Base-by-base conservation (phyloP, 1,140 invertebrate species). In the Adoxophyes honmai region DNA sequence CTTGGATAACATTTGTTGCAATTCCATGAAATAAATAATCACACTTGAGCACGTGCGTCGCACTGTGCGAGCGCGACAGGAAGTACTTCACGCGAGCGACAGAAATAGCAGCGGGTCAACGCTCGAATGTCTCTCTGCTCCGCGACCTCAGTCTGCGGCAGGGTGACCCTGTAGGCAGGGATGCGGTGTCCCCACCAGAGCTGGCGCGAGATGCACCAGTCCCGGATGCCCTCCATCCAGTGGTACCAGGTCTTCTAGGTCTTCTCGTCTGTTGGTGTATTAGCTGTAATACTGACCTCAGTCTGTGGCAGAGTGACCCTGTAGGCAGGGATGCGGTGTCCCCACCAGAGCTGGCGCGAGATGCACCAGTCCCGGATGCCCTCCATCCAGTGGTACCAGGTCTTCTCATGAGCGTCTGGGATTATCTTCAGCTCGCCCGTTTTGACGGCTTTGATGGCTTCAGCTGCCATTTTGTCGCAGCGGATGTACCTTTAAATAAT, bases 111-210 rank as follows among this genome's bases (percentile, higher is more conserved):
- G n/a, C n/a, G n/a, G n/a, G n/a, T n/a, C n/a, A n/a, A n/a, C n/a
- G n/a, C n/a, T n/a, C n/a, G n/a, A n/a, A n/a, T n/a, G n/a, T n/a
- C n/a, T n/a, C n/a, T n/a, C n/a, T n/a, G n/a, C n/a, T n/a, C n/a
- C n/a, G n/a, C n/a, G n/a, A 62, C 64, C n/a, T 55, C 64, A 35
- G 68, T 58, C 42, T 67, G 54, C 0, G 78, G 63, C 53, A 95
- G 85, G 5, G 91, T 93, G n/a, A 98, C 94, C 78, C 91, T 92
- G 89, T 99, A 99, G 0, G 98, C 98, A 1, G 99, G 99, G 73
- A 99, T 99, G 44, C 96, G 92, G 90, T 99, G 98, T 6, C 99
- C 99, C 99, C 99, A 99, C 98, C 98, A 99, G 3, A 99, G 90
- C 83, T 99, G 99, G 8, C 99, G 91, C 4, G 97, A 99, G 67